These are phyloP conservation scores for Luidia sarsii DNA, from an alignment of 53 echinoderm and acorn worm genomes.

Conservation along the genomic window DNA sequence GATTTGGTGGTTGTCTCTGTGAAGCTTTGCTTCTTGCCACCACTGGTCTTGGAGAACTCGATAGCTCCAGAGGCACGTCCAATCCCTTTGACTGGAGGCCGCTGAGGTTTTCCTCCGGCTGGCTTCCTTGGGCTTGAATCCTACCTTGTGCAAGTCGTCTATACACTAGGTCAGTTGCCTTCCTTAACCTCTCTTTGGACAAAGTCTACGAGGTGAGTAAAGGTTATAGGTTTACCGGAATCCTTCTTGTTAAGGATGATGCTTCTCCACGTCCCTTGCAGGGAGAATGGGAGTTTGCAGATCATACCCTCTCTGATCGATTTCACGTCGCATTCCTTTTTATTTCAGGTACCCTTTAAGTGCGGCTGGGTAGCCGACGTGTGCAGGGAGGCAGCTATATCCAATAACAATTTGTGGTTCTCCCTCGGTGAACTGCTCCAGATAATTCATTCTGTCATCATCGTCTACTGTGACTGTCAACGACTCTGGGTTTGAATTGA, in stretches of 20 bases:
- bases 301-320: conserved; percentile 57
- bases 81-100: conserved; percentile 1
- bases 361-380: conserved; percentile 42
- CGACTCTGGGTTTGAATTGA: conserved; percentile 42
- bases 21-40: neutral
- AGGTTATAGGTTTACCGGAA: neutral
- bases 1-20: neutral
- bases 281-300: conserved; percentile 55
- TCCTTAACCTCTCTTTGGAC: conserved; percentile 22
- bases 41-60: neutral
- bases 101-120: neutral
- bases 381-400: conserved; percentile 49
- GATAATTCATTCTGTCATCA: conserved; percentile 57
- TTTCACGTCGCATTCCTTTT: conserved; percentile 56
- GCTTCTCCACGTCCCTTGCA: conserved; percentile 58
- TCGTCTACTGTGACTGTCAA: conserved; percentile 38
- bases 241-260: conserved; percentile 27
- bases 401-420: conserved; percentile 65
- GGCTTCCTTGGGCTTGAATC: neutral
- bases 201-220: conserved; percentile 21
- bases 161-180: conserved; percentile 31
- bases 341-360: conserved; percentile 28
- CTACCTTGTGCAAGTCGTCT: conserved; percentile 5
- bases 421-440: conserved; percentile 67
- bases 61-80: neutral